Percentiles rank a stretch among this genome's conserved stretches.
These are phyloP conservation scores for Probosciger aterrimus DNA, from an alignment of 2,113 vertebrate genomes.

Conservation along the genomic window DNA sequence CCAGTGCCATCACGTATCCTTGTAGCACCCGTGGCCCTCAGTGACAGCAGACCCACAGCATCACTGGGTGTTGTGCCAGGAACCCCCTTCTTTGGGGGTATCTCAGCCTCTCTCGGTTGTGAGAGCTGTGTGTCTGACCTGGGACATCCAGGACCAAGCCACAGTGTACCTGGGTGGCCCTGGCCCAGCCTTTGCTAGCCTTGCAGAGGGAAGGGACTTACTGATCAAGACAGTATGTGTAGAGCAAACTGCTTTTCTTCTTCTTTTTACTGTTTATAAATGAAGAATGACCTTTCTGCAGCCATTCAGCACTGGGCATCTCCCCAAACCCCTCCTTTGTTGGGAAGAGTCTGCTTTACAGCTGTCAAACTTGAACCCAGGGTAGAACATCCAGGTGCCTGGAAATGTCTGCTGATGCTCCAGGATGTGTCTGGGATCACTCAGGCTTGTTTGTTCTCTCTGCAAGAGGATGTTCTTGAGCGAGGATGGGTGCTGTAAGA, in stretches of 20 bases:
- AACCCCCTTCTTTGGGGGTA: neutral
- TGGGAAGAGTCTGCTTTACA: neutral
- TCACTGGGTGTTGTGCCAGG: neutral
- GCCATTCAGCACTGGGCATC: neutral
- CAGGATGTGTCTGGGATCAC: neutral
- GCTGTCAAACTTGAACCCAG: neutral
- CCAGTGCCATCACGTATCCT: neutral
- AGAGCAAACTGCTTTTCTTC: neutral
- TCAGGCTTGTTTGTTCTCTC: neutral
- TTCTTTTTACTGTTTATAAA: neutral
- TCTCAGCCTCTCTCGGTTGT: neutral
- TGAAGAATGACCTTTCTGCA: neutral
- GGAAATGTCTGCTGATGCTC: neutral
- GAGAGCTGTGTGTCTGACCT: neutral
- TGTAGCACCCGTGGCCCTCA: neutral
- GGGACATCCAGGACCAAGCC: neutral
- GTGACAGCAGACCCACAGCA: neutral
- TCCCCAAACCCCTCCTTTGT: neutral
- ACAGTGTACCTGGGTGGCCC: neutral
- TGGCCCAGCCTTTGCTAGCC: neutral
- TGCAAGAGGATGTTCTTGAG: neutral
- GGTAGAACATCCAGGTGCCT: neutral
- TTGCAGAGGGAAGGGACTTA: neutral
- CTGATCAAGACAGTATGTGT: neutral
- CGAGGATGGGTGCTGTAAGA: neutral